phyloP scores from a whole-genome alignment of 1,140 invertebrate species.

The Neodiprion lecontei region DNA sequence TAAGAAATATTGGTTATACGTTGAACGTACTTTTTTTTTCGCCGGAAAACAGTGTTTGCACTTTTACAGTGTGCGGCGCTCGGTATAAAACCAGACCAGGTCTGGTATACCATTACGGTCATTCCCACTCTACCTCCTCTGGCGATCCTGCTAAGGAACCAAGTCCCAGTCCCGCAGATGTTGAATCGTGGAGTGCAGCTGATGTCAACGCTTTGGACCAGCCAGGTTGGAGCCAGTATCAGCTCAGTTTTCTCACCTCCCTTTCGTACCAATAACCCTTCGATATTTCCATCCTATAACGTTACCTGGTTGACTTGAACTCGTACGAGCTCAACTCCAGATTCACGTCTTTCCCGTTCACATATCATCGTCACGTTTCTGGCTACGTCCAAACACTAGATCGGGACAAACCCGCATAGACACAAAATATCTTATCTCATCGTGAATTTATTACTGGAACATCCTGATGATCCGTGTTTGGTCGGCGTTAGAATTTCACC shows the following conservation, averaged over 20 bases:
- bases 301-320: background rate
- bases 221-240: slow-evolving; percentile 63
- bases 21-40: slow-evolving; percentile 37
- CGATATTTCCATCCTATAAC: background rate
- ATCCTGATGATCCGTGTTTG: background rate
- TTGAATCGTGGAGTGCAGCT: slow-evolving; percentile 62
- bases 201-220: slow-evolving; percentile 63
- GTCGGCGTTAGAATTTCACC: background rate
- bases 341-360: slow-evolving; percentile 2
- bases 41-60: slow-evolving; percentile 64
- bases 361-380: background rate
- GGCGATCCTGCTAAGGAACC: slow-evolving; percentile 65
- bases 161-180: slow-evolving; percentile 63
- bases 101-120: slow-evolving; percentile 95
- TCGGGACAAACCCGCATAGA: background rate
- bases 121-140: slow-evolving; percentile 80
- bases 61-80: slow-evolving; percentile 89
- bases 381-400: background rate
- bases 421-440: too few relatives aligned
- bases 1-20: slow-evolving; percentile 1
- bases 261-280: slow-evolving; percentile 27
- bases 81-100: slow-evolving; percentile 97
- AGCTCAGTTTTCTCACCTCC: slow-evolving; percentile 59
- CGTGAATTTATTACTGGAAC: background rate
- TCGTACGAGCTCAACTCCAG: background rate